Conservation (phyloP, 92 coral and sea anemone species). For the Heliopora coerulea region DNA sequence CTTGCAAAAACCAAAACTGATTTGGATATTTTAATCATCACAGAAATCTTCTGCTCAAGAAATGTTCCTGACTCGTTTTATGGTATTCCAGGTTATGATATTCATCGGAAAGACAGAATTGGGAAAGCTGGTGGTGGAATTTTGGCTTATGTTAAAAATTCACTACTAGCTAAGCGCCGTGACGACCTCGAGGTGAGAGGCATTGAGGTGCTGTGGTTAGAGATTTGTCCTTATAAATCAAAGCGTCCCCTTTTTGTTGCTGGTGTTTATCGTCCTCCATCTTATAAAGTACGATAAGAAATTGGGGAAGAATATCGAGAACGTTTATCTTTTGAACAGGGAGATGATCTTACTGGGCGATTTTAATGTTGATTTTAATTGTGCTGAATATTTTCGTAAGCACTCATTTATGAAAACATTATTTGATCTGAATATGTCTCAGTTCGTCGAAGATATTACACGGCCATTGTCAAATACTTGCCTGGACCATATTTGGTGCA, state of each 20-base stretch:
- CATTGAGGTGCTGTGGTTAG: too few relatives aligned
- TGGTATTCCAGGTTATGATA: neutral
- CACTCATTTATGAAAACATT: conserved; percentile 36
- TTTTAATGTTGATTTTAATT: conserved; percentile 15
- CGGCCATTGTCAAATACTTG: conserved; percentile 43
- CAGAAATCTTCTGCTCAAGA: neutral
- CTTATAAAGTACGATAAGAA: conserved; percentile 27
- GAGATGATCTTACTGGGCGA: neutral
- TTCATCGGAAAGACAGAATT: conserved; percentile 10
- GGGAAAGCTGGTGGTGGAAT: conserved; percentile 24
- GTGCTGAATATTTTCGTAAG: conserved; percentile 6
- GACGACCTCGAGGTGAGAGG: too few relatives aligned
- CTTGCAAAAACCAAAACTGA: neutral
- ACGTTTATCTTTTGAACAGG: conserved; percentile 23
- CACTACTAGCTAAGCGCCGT: too few relatives aligned
- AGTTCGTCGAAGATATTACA: conserved; percentile 37
- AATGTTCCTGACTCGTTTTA: neutral
- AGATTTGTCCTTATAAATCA: too few relatives aligned
- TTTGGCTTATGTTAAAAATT: too few relatives aligned
- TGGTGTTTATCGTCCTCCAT: conserved; percentile 45
- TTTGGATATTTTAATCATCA: neutral
- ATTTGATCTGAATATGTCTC: conserved; percentile 33
- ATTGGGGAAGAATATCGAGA: conserved; percentile 38
- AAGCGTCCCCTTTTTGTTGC: neutral
- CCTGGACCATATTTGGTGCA: conserved; percentile 54